Base-by-base conservation (phyloP, 2,113 vertebrate genomes). In the Macquaria ambigua region DNA sequence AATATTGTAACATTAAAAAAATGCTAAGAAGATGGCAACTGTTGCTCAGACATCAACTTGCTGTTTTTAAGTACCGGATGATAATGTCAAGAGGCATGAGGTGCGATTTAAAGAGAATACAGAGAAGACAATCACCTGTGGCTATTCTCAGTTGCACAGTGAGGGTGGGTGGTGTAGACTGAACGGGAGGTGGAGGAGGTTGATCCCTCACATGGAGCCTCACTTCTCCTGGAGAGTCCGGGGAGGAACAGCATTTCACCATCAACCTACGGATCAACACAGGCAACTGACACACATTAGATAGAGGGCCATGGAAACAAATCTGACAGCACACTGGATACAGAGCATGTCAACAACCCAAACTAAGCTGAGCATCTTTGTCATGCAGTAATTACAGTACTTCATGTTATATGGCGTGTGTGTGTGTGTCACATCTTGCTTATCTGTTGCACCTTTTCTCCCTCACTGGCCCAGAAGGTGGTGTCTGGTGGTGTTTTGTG, bases 81-180 rank as follows among this genome's bases (percentile, higher is more conserved):
- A 76, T 56, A 46, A 55, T 16, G 15, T 39, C 25, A 61, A 56
- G 10, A 61, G n/a, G 14, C 20, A 1, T 1, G 25, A 64, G 25
- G 11, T 6, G 62, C 15, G 6, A 16, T 53, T 86, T 21, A 55
- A 41, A 37, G 41, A 75, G 48, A 62, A 74, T 2, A 37, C 8
- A 1, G 11, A 34, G 41, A 41, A 73, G 48, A 25, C 8, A 8
- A 31, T 48, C 28, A 94, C 93, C 93, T 87, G 75, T 43, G 25
- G 93, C 87, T 5, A 95, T 69, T 55, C 91, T 92, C 41, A 94
- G 67, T 8, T 90, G 80, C 69, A 92, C 85, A 16, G 81, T 48
- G 31, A 86, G 59, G 0, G 71, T 28, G 5, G 85, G 68, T n/a
- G 70, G 62, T 23, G 74, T 16, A 7, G 88, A 56, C 67, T 59